These are phyloP conservation scores for Sphaerophoria rueppellii DNA, from an alignment of 2,888 invertebrate species.

Conservation along the genomic window DNA sequence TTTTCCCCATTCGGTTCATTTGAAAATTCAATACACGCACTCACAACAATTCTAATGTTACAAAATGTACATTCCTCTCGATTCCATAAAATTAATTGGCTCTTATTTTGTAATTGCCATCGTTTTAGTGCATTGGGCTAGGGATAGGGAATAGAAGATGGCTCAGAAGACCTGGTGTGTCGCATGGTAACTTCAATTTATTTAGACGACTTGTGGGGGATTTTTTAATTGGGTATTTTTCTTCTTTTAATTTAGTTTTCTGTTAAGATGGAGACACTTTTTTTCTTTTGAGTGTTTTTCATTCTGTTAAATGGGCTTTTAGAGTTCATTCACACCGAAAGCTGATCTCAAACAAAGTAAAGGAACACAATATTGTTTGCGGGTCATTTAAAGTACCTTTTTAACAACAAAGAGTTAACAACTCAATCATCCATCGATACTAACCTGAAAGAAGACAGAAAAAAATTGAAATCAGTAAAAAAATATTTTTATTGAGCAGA, in stretches of 20 bases:
- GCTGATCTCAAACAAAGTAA: no score
- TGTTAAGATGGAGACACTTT: not conserved
- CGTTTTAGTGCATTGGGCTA: not conserved
- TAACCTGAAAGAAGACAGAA: constrained; percentile 18
- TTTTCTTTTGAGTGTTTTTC: not conserved
- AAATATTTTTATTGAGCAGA: not conserved
- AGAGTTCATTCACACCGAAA: no score
- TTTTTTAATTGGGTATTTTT: constrained; percentile 16
- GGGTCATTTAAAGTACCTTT: not conserved
- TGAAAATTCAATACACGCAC: not conserved
- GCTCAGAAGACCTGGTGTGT: not conserved
- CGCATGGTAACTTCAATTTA: constrained; percentile 2
- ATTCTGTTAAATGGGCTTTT: no score
- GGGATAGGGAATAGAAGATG: not conserved
- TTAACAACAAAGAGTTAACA: not conserved
- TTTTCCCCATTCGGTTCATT: not conserved
- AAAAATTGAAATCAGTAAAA: not conserved
- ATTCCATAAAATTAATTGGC: constrained; percentile 9
- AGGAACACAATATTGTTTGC: no score
- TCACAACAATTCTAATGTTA: not conserved
- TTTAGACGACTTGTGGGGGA: not conserved
- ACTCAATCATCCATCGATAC: not conserved
- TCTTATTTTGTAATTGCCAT: not conserved
- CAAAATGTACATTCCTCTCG: constrained; percentile 3
- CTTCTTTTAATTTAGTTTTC: not conserved